Evolutionary conservation across 2,888 invertebrate genomes (phyloP).

Genomic region (Ernsta delagoae): DNA sequence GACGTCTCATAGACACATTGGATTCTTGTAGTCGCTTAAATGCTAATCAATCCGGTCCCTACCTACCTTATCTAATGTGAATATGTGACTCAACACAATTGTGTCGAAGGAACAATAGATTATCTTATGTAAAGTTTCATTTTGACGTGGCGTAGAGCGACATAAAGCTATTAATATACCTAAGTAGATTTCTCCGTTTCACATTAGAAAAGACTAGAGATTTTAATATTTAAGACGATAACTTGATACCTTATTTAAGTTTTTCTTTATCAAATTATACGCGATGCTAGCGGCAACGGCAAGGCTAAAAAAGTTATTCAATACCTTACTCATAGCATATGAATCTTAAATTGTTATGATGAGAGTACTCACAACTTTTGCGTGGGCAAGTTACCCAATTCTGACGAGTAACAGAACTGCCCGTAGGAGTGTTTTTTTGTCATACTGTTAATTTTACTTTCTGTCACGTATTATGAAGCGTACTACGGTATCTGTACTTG

Average conservation of each 20-base stretch:
- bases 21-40: conserved; percentile 47
- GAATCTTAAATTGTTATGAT: too few species aligned
- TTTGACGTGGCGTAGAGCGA: conserved; percentile 44
- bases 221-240: too few species aligned
- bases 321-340: too few species aligned
- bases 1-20: conserved; percentile 11
- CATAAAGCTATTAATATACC: neutral
- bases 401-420: neutral
- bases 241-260: too few species aligned
- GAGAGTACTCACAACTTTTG: too few species aligned
- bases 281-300: too few species aligned
- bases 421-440: conserved; percentile 30
- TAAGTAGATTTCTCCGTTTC: too few species aligned
- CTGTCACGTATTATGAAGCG: conserved; percentile 42
- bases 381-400: too few species aligned
- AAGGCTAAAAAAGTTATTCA: too few species aligned
- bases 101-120: conserved; percentile 58
- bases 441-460: conserved; percentile 49
- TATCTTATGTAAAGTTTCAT: conserved; percentile 50
- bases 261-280: too few species aligned
- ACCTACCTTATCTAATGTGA: conserved; percentile 54
- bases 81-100: conserved; percentile 55
- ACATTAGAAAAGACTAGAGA: too few species aligned
- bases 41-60: conserved; percentile 52
- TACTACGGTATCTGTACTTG: conserved; percentile 41